These are phyloP conservation scores for Autographa gamma DNA, from an alignment of 2,888 invertebrate species.

Conservation along the genomic window DNA sequence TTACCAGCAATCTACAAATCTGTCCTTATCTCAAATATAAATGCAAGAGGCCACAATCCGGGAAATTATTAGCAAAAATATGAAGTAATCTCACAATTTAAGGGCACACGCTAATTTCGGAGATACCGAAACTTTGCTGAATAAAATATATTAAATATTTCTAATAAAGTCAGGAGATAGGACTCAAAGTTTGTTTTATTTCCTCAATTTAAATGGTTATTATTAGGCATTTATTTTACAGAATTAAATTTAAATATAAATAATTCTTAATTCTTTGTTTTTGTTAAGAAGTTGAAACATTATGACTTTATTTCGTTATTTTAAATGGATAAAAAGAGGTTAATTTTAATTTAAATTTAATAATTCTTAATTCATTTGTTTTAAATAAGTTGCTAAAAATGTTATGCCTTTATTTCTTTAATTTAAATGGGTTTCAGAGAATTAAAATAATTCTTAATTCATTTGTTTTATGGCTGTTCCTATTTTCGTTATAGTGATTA, in stretches of 20 bases:
- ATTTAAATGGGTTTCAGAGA: no score
- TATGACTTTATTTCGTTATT: no score
- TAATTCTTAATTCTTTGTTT: no score
- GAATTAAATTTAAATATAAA: no score
- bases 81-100: constrained; percentile 51
- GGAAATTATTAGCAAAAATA: constrained; percentile 62
- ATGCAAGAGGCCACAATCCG: constrained; percentile 29
- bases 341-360: no score
- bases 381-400: constrained; percentile 7
- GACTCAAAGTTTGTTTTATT: constrained; percentile 54
- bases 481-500: constrained; percentile 16
- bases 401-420: neutral
- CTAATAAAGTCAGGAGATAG: constrained; percentile 55
- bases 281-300: no score
- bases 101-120: constrained; percentile 61
- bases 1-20: constrained; percentile 38
- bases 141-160: constrained; percentile 63
- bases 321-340: no score
- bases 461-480: no score
- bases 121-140: constrained; percentile 54
- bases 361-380: no score
- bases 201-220: constrained; percentile 59
- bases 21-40: constrained; percentile 30
- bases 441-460: no score
- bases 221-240: constrained; percentile 4